Percentiles rank a stretch among this genome's conserved stretches.
phyloP scores from a whole-genome alignment of 1,140 invertebrate species.

The Euura lappo region DNA sequence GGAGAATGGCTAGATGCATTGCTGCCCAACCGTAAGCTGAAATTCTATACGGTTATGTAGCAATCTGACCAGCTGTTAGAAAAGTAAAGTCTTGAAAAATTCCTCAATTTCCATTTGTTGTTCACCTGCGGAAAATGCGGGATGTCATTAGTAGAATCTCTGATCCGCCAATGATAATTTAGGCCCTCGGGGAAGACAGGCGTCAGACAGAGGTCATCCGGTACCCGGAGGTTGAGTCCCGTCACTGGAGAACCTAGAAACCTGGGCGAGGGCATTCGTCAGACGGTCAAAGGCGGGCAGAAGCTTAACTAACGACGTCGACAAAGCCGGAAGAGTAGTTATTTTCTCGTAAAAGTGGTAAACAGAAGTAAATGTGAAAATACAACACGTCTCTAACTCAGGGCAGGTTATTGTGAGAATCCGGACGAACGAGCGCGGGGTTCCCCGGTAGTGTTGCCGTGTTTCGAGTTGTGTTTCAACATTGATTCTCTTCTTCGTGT shows the following conservation, averaged over 20 bases:
- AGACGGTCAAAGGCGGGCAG: background rate
- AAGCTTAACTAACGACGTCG: background rate
- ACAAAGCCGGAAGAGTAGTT: conserved; percentile 6
- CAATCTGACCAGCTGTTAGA: no score
- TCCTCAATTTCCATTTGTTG: no score
- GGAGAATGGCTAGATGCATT: no score
- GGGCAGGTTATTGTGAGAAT: conserved; percentile 3
- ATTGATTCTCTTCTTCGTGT: conserved; percentile 5
- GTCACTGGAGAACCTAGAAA: background rate
- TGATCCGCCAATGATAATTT: no score
- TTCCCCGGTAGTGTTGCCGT: conserved; percentile 1
- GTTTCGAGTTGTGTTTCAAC: conserved; percentile 16
- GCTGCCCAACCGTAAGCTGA: no score
- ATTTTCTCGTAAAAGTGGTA: conserved; percentile 7
- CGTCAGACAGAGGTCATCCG: background rate
- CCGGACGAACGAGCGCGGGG: background rate
- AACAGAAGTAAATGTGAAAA: conserved; percentile 7
- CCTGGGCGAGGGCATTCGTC: background rate
- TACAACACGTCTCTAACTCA: background rate
- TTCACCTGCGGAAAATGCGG: no score
- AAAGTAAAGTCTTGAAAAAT: no score
- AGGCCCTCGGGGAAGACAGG: no score
- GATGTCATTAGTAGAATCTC: no score
- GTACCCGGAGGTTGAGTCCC: background rate
- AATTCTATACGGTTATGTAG: no score